Base-by-base conservation (phyloP, 1,140 invertebrate species). In the Dinoponera quadriceps region DNA sequence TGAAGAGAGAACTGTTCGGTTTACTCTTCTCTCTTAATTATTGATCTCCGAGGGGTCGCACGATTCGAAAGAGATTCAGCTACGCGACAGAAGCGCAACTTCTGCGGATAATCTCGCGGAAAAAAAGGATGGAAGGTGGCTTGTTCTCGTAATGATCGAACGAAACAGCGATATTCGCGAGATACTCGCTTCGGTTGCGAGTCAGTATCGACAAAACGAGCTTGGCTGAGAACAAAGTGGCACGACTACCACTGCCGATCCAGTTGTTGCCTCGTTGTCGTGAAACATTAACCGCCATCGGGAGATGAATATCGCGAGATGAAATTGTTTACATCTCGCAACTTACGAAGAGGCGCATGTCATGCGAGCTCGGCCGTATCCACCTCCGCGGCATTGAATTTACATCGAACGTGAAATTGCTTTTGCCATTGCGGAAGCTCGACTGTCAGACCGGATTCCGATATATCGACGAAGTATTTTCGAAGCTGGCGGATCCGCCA, bases 341-440 rank as follows among this genome's bases (percentile, higher is more conserved):
- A 51, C 20, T 59, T 55, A 69, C 69, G 33, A 78, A 59, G 51
- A n/a, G 20, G 75, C 44, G 75, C 44, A 5, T 7, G 14, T 71
- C 22, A 55, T 44, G 3, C 4, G 18, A 3, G 22, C 25, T 13
- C 5, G 2, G 69, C 22, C 22, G n/a, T 22, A 77, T 38, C 44
- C 29, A 44, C 18, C 22, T 68, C 22, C 25, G 11, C 3, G 13
- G 14, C 22, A 22, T 25, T 55, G 29, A 57, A 78, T 69, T 78
- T 78, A 69, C 20, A 78, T 69, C 22, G 65, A 48, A 78, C 18
- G 13, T 69, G 22, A 69, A 78, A 69, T 78, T 57, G 65, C 51
- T 80, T 59, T 44, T 3, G 16, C 22, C 51, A 44, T 80, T 49
- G 54, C 18, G 27, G n/a, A 3, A 69, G 51, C 22, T 69, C 22